Evolutionary conservation across 2,797 vertebrate species (phyloP).

Genomic region (Synanceia verrucosa): DNA sequence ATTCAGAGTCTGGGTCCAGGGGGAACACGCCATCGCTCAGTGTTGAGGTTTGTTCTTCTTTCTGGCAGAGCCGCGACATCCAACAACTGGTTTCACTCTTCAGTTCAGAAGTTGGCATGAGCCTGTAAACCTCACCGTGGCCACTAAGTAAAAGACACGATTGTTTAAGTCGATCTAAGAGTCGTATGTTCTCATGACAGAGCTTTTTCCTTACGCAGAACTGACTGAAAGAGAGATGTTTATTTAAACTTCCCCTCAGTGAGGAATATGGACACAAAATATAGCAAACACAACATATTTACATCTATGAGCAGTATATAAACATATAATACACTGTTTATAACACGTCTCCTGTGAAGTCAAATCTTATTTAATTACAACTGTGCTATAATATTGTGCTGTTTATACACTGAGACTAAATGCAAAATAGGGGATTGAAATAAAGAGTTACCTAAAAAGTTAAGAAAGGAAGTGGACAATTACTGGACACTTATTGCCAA

Average conservation of each 20-base stretch:
- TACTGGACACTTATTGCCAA: too few species aligned
- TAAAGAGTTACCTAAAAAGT: not conserved
- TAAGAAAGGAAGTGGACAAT: too few species aligned
- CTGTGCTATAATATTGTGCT: not conserved
- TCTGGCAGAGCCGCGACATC: not conserved
- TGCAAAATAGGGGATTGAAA: not conserved
- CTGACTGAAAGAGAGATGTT: not conserved
- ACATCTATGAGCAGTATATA: not conserved
- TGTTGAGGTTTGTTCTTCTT: conserved; percentile 1
- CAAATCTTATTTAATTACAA: not conserved
- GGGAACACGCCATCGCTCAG: conserved; percentile 5
- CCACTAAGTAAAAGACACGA: not conserved
- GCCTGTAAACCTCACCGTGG: not conserved
- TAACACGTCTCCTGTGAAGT: not conserved
- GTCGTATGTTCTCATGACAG: not conserved
- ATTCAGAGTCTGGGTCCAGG: not conserved
- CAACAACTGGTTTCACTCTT: not conserved
- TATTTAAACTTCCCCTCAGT: too few species aligned
- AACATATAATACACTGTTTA: too few species aligned
- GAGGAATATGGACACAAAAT: not conserved
- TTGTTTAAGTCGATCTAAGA: not conserved
- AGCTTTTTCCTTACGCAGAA: not conserved
- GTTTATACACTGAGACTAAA: not conserved
- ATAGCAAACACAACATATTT: not conserved
- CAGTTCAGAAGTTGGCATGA: not conserved